phyloP scores from a whole-genome alignment of 2,888 invertebrate species.

The Ceriagrion tenellum region DNA sequence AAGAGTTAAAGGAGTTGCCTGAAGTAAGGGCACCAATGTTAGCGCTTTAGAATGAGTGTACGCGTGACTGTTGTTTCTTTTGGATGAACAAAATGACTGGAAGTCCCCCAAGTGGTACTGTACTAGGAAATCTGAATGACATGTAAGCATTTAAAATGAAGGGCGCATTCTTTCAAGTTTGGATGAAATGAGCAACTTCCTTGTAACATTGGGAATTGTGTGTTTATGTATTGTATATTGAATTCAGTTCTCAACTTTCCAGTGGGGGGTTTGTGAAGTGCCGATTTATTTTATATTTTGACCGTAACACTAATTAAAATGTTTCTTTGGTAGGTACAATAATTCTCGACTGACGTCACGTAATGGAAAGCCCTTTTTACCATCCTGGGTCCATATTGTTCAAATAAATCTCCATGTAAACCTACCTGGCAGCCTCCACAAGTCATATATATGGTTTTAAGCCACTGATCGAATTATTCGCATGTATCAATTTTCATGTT shows the following conservation, averaged over 20 bases:
- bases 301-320: neutral
- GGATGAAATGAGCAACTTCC: constrained; percentile 9
- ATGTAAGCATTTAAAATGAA: constrained; percentile 48
- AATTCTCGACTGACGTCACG: neutral
- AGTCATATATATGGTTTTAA: constrained; percentile 7
- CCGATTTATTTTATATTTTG: constrained; percentile 17
- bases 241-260: constrained; percentile 30
- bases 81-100: neutral
- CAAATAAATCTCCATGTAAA: neutral
- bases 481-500: neutral
- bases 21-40: constrained; percentile 47
- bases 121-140: constrained; percentile 40
- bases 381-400: constrained; percentile 42
- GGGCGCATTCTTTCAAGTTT: constrained; percentile 3
- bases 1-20: constrained; percentile 43
- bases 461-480: neutral
- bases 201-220: constrained; percentile 9
- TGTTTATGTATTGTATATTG: constrained; percentile 38
- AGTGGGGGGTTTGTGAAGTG: constrained; percentile 41
- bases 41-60: constrained; percentile 61
- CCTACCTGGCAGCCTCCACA: constrained; percentile 4
- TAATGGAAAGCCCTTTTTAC: constrained; percentile 2
- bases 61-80: constrained; percentile 42
- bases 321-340: neutral
- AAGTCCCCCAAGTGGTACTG: constrained; percentile 36